A percentile compares a stretch with the other conserved stretches of the same genome.
phyloP scores from a whole-genome alignment of 2,113 vertebrate genomes.

The cattle (Bos taurus) region ARS-UCD2.0 NC_037337.1:57272501-57273000 shows the following conservation, averaged over 20 bases:
- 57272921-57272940: neutral
- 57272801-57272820: neutral
- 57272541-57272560: neutral
- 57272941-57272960: neutral
- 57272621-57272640: neutral
- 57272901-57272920: neutral
- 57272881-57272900: neutral
- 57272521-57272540: neutral
- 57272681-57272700: neutral
- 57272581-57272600: neutral
- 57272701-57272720: neutral
- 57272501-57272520: neutral
- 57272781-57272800: neutral
- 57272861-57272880: neutral
- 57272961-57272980: neutral
- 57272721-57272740: neutral
- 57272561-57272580: neutral
- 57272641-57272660: neutral
- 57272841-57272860: neutral
- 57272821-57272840: neutral
- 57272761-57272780: neutral
- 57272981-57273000: neutral
- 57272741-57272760: neutral
- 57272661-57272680: accelerated
- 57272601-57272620: neutral